phyloP scores from a whole-genome alignment of 2,888 invertebrate species.

The Dasysyrphus tricinctus region DNA sequence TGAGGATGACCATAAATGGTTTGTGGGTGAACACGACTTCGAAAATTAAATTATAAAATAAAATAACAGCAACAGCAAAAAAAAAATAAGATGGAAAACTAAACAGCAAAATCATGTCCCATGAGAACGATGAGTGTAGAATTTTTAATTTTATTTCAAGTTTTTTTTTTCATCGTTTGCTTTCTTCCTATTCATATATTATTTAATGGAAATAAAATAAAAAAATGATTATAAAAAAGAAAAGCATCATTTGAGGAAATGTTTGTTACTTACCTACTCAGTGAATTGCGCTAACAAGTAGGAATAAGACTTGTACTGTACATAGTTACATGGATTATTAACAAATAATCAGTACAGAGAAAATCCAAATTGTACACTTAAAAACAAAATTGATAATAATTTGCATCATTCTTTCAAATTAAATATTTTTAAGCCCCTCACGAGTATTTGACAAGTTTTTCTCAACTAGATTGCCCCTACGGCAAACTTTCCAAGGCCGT shows the following conservation, averaged over 20 bases:
- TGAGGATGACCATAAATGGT: slow-evolving; percentile 63
- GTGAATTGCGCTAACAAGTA: no score
- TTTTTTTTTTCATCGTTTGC: neutral
- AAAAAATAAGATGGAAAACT: slow-evolving; percentile 6
- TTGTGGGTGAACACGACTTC: slow-evolving; percentile 58
- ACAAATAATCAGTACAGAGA: no score
- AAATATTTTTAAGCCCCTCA: no score
- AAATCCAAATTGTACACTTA: no score
- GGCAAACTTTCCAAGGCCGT: no score
- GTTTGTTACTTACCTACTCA: no score
- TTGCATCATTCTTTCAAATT: no score
- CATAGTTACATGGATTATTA: no score
- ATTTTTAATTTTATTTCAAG: slow-evolving; percentile 55
- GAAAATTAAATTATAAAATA: slow-evolving; percentile 50
- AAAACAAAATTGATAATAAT: no score
- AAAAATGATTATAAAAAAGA: neutral
- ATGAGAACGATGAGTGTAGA: slow-evolving; percentile 45
- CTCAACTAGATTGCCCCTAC: no score
- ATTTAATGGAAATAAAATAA: neutral
- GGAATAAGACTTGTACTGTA: no score
- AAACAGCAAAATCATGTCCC: slow-evolving; percentile 66
- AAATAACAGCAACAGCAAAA: slow-evolving; percentile 34
- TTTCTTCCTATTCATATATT: neutral
- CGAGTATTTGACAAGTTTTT: no score
- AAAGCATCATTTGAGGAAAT: neutral